phyloP scores from a whole-genome alignment of 2,888 invertebrate species.

The Parelbella ahira region DNA sequence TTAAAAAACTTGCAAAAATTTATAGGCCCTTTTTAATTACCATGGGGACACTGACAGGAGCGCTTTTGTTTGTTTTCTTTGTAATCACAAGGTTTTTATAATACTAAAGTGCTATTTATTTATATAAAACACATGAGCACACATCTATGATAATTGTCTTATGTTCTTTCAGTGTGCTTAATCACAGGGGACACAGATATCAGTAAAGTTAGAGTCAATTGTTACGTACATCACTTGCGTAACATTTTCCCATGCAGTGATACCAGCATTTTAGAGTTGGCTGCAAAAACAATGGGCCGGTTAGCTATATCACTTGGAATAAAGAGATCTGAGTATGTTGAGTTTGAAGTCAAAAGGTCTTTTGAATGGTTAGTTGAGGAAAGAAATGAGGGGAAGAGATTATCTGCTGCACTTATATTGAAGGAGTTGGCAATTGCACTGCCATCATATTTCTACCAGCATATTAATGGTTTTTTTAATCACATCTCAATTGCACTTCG shows the following conservation, averaged over 20 bases:
- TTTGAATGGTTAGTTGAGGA: slow-evolving; percentile 97
- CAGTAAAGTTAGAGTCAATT: slow-evolving; percentile 90
- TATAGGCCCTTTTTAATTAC: no score
- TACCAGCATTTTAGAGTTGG: slow-evolving; percentile 94
- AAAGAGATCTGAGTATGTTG: slow-evolving; percentile 96
- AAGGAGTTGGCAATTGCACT: slow-evolving; percentile 97
- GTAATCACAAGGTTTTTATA: no score
- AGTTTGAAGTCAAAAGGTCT: slow-evolving; percentile 95
- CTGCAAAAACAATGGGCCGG: slow-evolving; percentile 96
- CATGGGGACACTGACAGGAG: no score
- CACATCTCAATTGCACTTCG: slow-evolving; percentile 94
- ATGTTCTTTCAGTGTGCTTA: slow-evolving; percentile 87
- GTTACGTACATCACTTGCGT: slow-evolving; percentile 95
- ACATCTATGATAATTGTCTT: no score
- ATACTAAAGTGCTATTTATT: no score
- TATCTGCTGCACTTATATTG: slow-evolving; percentile 94
- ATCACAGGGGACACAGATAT: slow-evolving; percentile 96
- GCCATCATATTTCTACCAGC: slow-evolving; percentile 98
- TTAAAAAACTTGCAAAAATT: no score
- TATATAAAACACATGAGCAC: no score
- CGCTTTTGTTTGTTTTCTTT: no score
- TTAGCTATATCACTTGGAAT: slow-evolving; percentile 93
- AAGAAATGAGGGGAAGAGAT: slow-evolving; percentile 92
- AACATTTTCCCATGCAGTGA: slow-evolving; percentile 94
- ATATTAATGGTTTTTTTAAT: slow-evolving; percentile 94